Evolutionary conservation across 2,888 invertebrate species (phyloP).

Genomic region (Schizotus pectinicornis): DNA sequence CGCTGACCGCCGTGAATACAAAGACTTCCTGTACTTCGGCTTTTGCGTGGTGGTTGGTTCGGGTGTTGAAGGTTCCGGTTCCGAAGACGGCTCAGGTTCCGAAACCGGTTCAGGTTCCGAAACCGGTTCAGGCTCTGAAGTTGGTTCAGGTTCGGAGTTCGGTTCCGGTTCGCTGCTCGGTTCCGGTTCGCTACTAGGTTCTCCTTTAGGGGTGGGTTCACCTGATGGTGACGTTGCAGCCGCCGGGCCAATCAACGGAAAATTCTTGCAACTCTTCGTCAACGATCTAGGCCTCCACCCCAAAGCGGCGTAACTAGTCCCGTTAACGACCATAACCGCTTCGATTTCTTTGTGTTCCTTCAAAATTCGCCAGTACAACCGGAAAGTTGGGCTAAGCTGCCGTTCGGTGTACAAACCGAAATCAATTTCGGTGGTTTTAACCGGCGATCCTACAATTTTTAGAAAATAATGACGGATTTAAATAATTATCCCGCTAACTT

Average conservation of each 20-base stretch:
- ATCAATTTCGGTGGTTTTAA: conserved; percentile 76
- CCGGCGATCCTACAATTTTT: conserved; percentile 68
- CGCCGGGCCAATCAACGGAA: conserved; percentile 67
- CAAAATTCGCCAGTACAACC: conserved; percentile 84
- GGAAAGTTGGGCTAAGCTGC: conserved; percentile 75
- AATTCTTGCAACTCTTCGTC: conserved; percentile 79
- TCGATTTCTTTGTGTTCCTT: conserved; percentile 87
- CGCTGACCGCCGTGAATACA: conserved; percentile 53
- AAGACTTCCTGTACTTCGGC: conserved; percentile 48
- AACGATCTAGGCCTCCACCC: conserved; percentile 89
- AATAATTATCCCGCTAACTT: conserved; percentile 63
- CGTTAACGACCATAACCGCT: conserved; percentile 84
- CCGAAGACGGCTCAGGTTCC: conserved; percentile 54
- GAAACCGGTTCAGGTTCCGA: conserved; percentile 54
- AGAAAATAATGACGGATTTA: background rate
- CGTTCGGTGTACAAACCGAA: conserved; percentile 72
- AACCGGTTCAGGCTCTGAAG: conserved; percentile 28
- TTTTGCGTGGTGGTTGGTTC: conserved; percentile 40
- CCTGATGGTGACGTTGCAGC: conserved; percentile 52
- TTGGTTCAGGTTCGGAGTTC: conserved; percentile 43
- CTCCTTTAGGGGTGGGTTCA: conserved; percentile 50
- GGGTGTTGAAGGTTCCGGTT: conserved; percentile 46
- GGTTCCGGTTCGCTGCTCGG: conserved; percentile 54
- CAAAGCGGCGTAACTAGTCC: conserved; percentile 84
- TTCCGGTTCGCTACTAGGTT: conserved; percentile 52